Evolutionary conservation across 2,888 invertebrate species (phyloP), one percentile per base, ranked within the genome.

Genomic region (Clistopyga incitator): DNA sequence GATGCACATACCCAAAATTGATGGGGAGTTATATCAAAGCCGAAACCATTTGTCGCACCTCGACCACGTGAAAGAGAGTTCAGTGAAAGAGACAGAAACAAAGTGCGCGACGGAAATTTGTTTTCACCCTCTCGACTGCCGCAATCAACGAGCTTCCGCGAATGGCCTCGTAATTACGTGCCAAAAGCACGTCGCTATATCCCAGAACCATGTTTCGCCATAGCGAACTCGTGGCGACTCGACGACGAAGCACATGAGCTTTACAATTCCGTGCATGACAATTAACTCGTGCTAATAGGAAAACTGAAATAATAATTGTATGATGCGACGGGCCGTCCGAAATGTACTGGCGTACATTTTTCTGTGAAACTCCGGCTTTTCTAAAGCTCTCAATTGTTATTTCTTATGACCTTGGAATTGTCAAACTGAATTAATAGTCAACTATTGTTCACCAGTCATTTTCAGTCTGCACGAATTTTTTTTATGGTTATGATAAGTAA

Each of bases 121-220:
- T 70, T 70, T 70, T 54, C 52, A 38, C 38, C 20, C 20, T 52
- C 52, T 11, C 34, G 34, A 52, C 10, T 70, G 20, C 38, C 8
- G 34, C 23, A 38, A 70, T 52, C 52, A 70, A 70, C 70, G 34
- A 38, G 38, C 25, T n/a, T n/a, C 34, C 34, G 59, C 47, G 50
- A 47, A 61, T 29, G 61, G 34, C n/a, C 20, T 50, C 23, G 74
- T 50, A 64, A 75, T 75, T 75, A 75, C 34, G 64, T 61, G 74
- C 61, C 74, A 50, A 64, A 75, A 75, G 25, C 70, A 54, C 70
- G 54, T 18, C 20, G n/a, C 25, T 50, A 50, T 29, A 38, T 64
- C 42, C 42, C 64, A 10, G 20, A 23, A 23, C 34, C 34, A 54
- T 13, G 20, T 52, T 54, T 50, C 34, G 23, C 29, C n/a, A 38